These are phyloP conservation scores for Patella pellucida DNA, from an alignment of 2,888 invertebrate genomes.

Conservation along the genomic window DNA sequence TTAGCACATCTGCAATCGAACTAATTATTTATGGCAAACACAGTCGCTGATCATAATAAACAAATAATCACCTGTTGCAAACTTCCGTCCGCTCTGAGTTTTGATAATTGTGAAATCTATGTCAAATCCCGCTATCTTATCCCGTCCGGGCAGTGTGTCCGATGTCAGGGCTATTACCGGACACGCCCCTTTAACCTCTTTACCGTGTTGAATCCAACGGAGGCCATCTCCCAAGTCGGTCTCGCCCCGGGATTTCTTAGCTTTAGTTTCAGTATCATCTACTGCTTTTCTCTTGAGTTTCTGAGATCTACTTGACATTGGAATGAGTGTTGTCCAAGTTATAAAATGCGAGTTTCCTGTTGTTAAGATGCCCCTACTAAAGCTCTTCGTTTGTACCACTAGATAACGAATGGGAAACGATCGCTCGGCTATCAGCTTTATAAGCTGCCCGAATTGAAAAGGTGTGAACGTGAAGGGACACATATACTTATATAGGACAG, in stretches of 20 bases:
- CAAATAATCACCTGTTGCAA: slow-evolving; percentile 56
- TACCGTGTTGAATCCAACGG: slow-evolving; percentile 56
- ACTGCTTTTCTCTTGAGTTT: slow-evolving; percentile 78
- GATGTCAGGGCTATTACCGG: slow-evolving; percentile 57
- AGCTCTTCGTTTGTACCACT: no score
- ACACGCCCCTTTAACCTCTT: slow-evolving; percentile 48
- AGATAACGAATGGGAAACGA: no score
- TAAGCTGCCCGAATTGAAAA: neutral
- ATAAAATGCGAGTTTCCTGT: no score
- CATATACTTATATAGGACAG: no score
- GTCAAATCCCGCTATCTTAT: slow-evolving; percentile 69
- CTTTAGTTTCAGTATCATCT: slow-evolving; percentile 46
- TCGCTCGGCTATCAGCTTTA: slow-evolving; percentile 4
- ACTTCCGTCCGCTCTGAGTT: slow-evolving; percentile 67
- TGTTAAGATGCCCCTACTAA: no score
- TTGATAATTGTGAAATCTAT: slow-evolving; percentile 69
- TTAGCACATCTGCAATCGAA: no score
- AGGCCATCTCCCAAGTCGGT: slow-evolving; percentile 55
- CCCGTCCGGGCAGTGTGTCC: slow-evolving; percentile 47
- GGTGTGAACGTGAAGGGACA: neutral
- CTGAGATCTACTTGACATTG: slow-evolving; percentile 40
- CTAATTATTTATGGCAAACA: no score
- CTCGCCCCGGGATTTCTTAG: slow-evolving; percentile 62
- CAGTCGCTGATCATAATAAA: neutral
- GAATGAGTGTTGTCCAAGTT: neutral